Evolutionary conservation across 92 coral and sea anemone genomes (phyloP).

Genomic region (Palythoa grandiflora): DNA sequence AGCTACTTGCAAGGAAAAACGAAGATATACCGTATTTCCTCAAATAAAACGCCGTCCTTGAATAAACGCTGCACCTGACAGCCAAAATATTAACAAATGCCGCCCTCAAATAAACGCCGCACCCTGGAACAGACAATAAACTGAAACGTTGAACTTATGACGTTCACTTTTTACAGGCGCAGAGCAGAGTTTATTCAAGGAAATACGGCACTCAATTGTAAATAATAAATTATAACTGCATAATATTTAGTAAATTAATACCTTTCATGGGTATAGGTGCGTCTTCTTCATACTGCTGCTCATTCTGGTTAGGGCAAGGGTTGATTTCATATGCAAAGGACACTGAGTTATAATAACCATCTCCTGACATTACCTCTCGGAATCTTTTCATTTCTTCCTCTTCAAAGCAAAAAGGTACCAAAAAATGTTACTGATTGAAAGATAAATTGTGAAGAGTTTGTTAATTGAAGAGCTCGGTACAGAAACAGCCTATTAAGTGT

Average conservation of each 20-base stretch:
- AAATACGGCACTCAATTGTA: neutral
- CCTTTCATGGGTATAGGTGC: neutral
- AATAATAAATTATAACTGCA: neutral
- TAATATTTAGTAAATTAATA: neutral
- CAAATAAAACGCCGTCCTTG: no score
- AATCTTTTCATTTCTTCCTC: conserved; percentile 50
- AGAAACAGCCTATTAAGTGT: no score
- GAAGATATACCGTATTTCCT: no score
- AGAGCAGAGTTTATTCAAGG: no score
- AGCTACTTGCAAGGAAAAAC: no score
- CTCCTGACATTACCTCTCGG: conserved; percentile 44
- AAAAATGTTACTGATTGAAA: neutral
- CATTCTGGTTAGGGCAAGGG: neutral
- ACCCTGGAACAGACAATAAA: no score
- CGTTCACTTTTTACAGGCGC: no score
- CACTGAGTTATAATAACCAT: conserved; percentile 34
- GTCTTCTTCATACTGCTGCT: conserved; percentile 6
- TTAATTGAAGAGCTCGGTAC: neutral
- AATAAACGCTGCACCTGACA: no score
- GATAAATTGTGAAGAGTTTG: neutral
- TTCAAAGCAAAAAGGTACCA: neutral
- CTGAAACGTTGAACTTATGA: no score
- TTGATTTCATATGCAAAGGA: conserved; percentile 23
- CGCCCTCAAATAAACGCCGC: no score
- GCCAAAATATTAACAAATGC: no score